phyloP scores from a whole-genome alignment of 2,888 invertebrate species.

The Diachrysia chrysitis region DNA sequence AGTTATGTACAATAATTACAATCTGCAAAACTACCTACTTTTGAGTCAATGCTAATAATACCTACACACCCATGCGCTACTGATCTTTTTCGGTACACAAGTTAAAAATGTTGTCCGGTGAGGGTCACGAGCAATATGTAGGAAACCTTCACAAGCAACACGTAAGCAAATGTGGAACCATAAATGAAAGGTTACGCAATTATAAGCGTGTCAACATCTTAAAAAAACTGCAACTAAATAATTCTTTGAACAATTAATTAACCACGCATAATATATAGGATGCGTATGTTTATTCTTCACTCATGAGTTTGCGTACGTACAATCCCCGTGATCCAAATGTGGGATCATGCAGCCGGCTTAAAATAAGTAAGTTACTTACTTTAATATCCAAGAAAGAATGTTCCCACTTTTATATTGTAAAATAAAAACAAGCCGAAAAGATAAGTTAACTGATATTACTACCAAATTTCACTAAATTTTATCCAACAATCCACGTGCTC shows the following conservation, averaged over 20 bases:
- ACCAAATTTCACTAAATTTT: conserved; percentile 82
- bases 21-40: conserved; percentile 29
- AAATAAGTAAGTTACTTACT: conserved; percentile 76
- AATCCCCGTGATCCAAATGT: conserved; percentile 74
- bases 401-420: conserved; percentile 68
- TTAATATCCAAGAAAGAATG: conserved; percentile 72
- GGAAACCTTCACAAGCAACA: conserved; percentile 86
- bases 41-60: conserved; percentile 43
- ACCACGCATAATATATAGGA: conserved; percentile 10
- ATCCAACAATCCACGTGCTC: conserved; percentile 91
- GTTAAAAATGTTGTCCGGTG: conserved; percentile 60
- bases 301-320: conserved; percentile 45
- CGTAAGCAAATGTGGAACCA: conserved; percentile 87
- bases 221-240: conserved; percentile 37
- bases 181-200: conserved; percentile 88
- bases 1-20: conserved; percentile 29
- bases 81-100: conserved; percentile 66
- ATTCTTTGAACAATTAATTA: conserved; percentile 19
- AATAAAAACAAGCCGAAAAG: conserved; percentile 70
- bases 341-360: conserved; percentile 77
- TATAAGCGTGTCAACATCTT: conserved; percentile 73
- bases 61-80: conserved; percentile 67
- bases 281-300: conserved; percentile 23
- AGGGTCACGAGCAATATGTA: conserved; percentile 85
- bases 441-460: conserved; percentile 76